Evolutionary conservation across 2,797 vertebrate species (phyloP), one percentile per base, ranked within the genome.

Genomic region (Galagoides demidoff): DNA sequence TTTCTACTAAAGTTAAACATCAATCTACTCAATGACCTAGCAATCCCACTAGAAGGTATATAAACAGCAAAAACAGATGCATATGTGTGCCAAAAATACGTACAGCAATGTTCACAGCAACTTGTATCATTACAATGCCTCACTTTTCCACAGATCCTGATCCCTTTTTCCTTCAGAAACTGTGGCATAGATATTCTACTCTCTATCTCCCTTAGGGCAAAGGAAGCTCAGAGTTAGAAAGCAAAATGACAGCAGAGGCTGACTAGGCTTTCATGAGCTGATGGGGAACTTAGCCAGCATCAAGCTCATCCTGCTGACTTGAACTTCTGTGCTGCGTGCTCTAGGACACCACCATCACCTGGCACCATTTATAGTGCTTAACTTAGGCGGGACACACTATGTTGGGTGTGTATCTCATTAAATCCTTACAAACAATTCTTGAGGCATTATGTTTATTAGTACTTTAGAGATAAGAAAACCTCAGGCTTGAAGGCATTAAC

Each of bases 1-100:
- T 68, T 94, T 92, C 70, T 39, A 78, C 17, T 73, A 73, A 89
- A 78, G 52, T 25, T 70, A 64, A 96, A 39, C 14, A 43, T 70
- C 68, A 31, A 57, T 7, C 16, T 14, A 55, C 61, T 86, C 34
- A 52, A 82, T 4, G 10, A 63, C 19, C 34, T 14, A 34, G 37
- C 11, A 84, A 52, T 74, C 78, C 23, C 27, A 68, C 2, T 34
- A 9, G 3, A 3, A 25, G 5, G 17, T 64, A 68, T 37, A 25
- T 5, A 90, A 45, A 7, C 16, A 17, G 71, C 29, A 90, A 14
- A 74, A 89, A 85, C 43, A 25, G 39, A 45, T 37, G 63, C 76
- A 78, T 19, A 39, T 7, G 2, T 7, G 64, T 5, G 25, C 4
- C 71, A 57, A 78, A 81, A 73, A 86, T 29, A 92, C 4, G 27